A percentile compares a stretch with the other conserved stretches of the same genome.
Evolutionary conservation across 2,888 invertebrate species (phyloP).

Genomic region (Leptogaster cylindrica): DNA sequence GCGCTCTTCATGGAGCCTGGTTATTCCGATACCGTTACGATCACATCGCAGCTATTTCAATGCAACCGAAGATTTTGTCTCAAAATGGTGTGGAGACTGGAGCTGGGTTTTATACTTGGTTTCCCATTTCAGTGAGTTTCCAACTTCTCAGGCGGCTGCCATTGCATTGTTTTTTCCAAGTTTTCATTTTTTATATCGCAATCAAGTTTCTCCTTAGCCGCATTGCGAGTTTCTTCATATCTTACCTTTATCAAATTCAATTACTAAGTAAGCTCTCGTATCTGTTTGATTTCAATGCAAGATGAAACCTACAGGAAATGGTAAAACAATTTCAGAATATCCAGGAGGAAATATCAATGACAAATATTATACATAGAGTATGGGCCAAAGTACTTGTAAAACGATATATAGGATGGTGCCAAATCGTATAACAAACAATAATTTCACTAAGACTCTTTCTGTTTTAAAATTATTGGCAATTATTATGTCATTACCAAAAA

Average conservation of each 20-base stretch:
- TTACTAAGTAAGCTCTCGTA: conserved; percentile 15
- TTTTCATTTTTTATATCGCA: background rate
- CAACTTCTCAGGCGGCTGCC: background rate
- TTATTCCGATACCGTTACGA: conserved; percentile 13
- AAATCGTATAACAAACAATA: too few species aligned
- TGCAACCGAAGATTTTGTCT: too few species aligned
- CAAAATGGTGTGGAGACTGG: background rate
- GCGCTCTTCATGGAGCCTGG: conserved; percentile 16
- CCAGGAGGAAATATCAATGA: too few species aligned
- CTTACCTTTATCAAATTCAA: conserved; percentile 11
- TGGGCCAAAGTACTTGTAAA: too few species aligned
- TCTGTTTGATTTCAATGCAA: background rate
- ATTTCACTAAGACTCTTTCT: too few species aligned
- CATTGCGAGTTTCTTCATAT: conserved; percentile 9
- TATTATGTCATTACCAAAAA: too few species aligned
- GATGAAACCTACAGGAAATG: conserved; percentile 1
- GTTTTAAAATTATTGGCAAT: too few species aligned
- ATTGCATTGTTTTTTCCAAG: background rate
- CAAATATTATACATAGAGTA: too few species aligned
- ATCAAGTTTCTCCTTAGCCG: conserved; percentile 13
- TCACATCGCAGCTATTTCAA: background rate
- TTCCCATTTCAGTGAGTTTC: conserved; percentile 2
- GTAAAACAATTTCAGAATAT: too few species aligned
- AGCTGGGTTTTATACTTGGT: background rate
- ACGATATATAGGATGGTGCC: too few species aligned